Percentiles rank a stretch among this genome's conserved stretches.
Evolutionary conservation across 2,113 vertebrate genomes (phyloP).

Genomic region (Melospiza melodia): DNA sequence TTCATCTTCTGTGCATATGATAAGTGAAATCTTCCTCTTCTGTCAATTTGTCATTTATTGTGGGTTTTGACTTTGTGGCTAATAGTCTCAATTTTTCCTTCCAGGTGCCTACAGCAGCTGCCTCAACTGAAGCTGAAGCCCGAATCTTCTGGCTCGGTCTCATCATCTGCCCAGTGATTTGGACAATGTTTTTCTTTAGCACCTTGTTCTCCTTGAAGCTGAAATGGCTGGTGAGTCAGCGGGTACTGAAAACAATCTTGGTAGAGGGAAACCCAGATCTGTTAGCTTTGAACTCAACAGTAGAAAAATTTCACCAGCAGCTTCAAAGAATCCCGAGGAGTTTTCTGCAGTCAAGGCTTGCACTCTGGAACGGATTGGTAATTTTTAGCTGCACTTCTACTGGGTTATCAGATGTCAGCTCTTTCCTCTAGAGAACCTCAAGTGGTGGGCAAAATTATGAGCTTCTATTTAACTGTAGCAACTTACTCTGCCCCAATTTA

Average conservation of each 20-base stretch:
- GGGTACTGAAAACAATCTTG: no score
- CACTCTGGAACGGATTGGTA: neutral
- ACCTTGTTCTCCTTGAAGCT: constrained; percentile 82
- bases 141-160: constrained; percentile 88
- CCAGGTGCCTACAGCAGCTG: constrained; percentile 58
- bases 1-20: neutral
- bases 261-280: neutral
- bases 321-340: neutral
- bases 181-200: constrained; percentile 81
- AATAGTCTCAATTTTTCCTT: neutral
- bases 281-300: neutral
- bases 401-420: neutral
- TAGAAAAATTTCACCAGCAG: neutral
- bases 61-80: neutral
- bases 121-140: constrained; percentile 81
- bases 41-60: neutral
- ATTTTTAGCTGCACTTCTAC: neutral
- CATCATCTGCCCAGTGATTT: constrained; percentile 80
- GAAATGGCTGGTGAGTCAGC: constrained; percentile 81
- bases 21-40: neutral
- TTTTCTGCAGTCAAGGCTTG: neutral
- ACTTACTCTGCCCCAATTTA: neutral
- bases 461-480: neutral
- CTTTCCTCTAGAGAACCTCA: neutral
- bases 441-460: neutral